These are phyloP conservation scores for Corythaeola cristata DNA, from an alignment of 2,113 vertebrate species.

Conservation along the genomic window DNA sequence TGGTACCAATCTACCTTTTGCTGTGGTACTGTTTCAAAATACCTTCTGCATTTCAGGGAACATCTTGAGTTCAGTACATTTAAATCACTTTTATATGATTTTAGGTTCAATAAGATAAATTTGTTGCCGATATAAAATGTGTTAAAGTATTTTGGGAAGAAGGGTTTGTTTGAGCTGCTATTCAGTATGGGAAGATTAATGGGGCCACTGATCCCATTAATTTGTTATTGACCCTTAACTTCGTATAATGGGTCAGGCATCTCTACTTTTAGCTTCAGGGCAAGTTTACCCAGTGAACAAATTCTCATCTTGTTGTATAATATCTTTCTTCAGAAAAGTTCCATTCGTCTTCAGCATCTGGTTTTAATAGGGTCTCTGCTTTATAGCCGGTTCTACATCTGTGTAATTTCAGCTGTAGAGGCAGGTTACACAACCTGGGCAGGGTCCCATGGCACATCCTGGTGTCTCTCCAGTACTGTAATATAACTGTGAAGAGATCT, in stretches of 20 bases:
- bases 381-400: not conserved
- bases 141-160: constrained; percentile 41
- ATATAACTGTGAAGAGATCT: not conserved
- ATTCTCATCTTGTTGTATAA: constrained; percentile 1
- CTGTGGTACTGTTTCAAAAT: not conserved
- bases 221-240: constrained; percentile 65
- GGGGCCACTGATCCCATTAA: constrained; percentile 64
- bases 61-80: constrained; percentile 16
- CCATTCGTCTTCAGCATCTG: not conserved
- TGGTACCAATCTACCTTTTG: not conserved
- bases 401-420: not conserved
- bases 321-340: constrained; percentile 14
- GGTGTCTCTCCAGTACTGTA: not conserved
- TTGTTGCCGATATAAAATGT: constrained; percentile 52
- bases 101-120: constrained; percentile 34
- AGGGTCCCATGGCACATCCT: not conserved
- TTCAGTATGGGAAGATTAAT: constrained; percentile 69
- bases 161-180: not conserved
- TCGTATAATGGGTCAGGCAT: not conserved
- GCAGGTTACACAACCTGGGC: not conserved
- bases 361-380: constrained; percentile 8
- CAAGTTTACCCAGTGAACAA: constrained; percentile 20
- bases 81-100: constrained; percentile 66
- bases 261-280: constrained; percentile 22
- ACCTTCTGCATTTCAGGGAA: not conserved